These are phyloP conservation scores for Dasyprocta punctata DNA, from an alignment of 2,113 vertebrate species.

Conservation along the genomic window DNA sequence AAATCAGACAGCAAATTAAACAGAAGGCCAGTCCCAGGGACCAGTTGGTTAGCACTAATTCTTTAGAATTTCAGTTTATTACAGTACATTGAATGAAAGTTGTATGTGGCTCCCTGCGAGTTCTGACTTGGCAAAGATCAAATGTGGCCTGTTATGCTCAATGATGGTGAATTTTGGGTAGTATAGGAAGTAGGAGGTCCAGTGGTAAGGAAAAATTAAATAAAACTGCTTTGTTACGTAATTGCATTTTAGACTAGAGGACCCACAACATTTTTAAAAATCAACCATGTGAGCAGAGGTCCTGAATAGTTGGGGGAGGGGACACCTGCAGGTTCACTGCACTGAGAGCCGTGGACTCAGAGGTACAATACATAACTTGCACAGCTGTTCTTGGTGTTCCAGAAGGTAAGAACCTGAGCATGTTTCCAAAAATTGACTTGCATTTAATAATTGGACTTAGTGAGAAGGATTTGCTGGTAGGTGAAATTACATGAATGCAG, in stretches of 20 bases:
- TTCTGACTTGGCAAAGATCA: neutral
- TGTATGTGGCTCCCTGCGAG: constrained; percentile 31
- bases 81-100: neutral
- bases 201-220: neutral
- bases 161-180: neutral
- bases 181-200: neutral
- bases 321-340: neutral
- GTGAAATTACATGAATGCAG: neutral
- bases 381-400: neutral
- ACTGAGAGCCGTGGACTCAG: neutral
- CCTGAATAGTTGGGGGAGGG: neutral
- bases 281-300: neutral
- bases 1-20: constrained; percentile 60
- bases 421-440: neutral
- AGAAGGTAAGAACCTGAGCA: neutral
- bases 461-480: neutral
- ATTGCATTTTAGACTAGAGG: neutral
- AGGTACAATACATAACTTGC: neutral
- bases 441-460: constrained; percentile 25
- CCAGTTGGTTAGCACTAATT: neutral
- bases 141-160: neutral
- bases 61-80: constrained; percentile 52
- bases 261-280: neutral
- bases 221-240: neutral
- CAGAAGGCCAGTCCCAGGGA: constrained; percentile 26